Percentiles rank a stretch among this genome's conserved stretches.
phyloP scores from a whole-genome alignment of 2,113 vertebrate species.

The Pleuronectes platessa region DNA sequence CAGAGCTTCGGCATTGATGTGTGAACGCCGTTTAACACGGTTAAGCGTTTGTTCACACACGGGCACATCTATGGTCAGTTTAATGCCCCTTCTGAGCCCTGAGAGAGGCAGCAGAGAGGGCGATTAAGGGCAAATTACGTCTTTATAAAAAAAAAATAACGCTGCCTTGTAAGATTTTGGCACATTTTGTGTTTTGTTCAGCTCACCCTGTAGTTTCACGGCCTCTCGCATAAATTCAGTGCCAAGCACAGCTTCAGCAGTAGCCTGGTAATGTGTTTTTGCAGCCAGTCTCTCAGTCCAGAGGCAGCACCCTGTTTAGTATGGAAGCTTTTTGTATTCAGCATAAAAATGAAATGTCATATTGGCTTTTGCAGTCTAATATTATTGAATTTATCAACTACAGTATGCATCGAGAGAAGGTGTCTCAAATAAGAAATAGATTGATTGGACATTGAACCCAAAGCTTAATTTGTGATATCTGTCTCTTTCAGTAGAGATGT shows the following conservation, averaged over 20 bases:
- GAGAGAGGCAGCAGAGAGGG: slow-evolving; percentile 29
- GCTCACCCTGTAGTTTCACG: slow-evolving; percentile 47
- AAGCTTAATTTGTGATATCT: too few relatives aligned
- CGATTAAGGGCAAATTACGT: slow-evolving; percentile 42
- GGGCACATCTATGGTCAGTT: slow-evolving; percentile 46
- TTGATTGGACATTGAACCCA: too few relatives aligned
- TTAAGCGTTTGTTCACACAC: slow-evolving; percentile 58
- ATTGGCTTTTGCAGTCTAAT: slow-evolving; percentile 12
- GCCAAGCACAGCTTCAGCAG: slow-evolving; percentile 29
- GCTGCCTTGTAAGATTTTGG: slow-evolving; percentile 50
- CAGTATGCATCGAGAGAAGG: neutral
- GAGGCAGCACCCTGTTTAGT: slow-evolving; percentile 71
- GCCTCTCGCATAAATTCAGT: slow-evolving; percentile 42
- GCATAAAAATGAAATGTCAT: slow-evolving; percentile 17
- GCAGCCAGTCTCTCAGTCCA: slow-evolving; percentile 75
- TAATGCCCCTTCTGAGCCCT: slow-evolving; percentile 38
- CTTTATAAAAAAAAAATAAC: slow-evolving; percentile 36
- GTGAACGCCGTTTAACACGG: slow-evolving; percentile 60
- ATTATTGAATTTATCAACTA: neutral
- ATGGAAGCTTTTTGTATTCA: slow-evolving; percentile 67
- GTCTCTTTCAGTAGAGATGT: too few relatives aligned
- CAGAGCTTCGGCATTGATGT: slow-evolving; percentile 53
- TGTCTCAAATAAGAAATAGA: too few relatives aligned
- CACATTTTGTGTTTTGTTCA: slow-evolving; percentile 52
- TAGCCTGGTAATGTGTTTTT: slow-evolving; percentile 24